These are phyloP conservation scores for Castor canadensis DNA, from an alignment of 2,113 vertebrate species.

Conservation along the genomic window DNA sequence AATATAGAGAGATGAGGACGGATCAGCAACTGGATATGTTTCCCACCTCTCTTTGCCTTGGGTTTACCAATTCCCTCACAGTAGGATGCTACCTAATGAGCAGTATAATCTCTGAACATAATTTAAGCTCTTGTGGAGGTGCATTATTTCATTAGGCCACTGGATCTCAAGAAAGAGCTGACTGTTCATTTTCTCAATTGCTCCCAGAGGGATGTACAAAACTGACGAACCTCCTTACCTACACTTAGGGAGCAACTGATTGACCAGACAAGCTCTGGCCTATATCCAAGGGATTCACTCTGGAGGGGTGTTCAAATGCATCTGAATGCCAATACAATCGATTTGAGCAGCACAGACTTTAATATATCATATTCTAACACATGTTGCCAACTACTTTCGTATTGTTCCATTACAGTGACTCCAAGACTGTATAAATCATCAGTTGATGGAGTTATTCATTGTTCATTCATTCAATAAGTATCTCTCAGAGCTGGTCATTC, in stretches of 20 bases:
- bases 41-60: not conserved
- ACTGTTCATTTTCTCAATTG: conserved; percentile 44
- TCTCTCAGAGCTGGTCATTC: not conserved
- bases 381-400: not conserved
- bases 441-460: not conserved
- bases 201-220: not conserved
- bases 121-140: conserved; percentile 8
- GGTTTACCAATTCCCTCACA: conserved; percentile 32
- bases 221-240: conserved; percentile 7
- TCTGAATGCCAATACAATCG: not conserved
- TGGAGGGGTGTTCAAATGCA: not conserved
- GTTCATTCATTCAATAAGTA: not conserved
- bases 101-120: conserved; percentile 12
- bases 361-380: not conserved
- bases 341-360: not conserved
- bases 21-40: not conserved
- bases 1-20: not conserved
- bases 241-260: not conserved
- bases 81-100: conserved; percentile 11
- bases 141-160: conserved; percentile 59
- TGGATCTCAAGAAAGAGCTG: not conserved
- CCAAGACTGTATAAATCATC: not conserved
- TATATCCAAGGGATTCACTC: not conserved
- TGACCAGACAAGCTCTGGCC: not conserved
- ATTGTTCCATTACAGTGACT: not conserved